These are phyloP conservation scores for Brassicogethes aeneus DNA, from an alignment of 2,888 invertebrate species.

Conservation along the genomic window DNA sequence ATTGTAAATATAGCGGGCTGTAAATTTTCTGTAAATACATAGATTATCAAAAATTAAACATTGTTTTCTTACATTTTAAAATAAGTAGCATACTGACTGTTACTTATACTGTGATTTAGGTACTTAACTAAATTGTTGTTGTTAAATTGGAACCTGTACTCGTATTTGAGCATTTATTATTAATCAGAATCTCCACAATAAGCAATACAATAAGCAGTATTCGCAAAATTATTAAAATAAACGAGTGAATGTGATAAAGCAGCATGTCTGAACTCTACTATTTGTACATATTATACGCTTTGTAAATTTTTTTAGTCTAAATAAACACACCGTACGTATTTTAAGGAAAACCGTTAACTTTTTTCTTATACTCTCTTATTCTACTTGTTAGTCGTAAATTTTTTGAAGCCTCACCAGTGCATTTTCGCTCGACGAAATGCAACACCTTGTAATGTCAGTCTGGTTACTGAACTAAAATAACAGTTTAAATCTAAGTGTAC, in stretches of 20 bases:
- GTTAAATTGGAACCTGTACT: not conserved
- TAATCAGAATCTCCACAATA: conserved; percentile 29
- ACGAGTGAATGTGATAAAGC: conserved; percentile 31
- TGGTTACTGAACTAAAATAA: conserved; percentile 22
- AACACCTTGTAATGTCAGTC: conserved; percentile 21
- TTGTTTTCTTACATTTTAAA: not conserved
- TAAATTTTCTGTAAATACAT: not conserved
- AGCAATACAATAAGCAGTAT: conserved; percentile 38
- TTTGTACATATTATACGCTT: conserved; percentile 21
- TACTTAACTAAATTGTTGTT: no score
- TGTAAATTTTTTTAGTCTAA: conserved; percentile 22
- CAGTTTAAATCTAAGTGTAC: conserved; percentile 37
- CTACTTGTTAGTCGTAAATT: no score
- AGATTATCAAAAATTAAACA: not conserved
- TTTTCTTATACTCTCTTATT: conserved; percentile 14
- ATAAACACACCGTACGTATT: conserved; percentile 16
- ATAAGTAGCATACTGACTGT: not conserved
- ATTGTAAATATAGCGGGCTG: not conserved
- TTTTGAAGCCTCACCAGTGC: conserved; percentile 9
- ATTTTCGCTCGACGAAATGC: no score
- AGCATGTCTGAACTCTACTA: not conserved
- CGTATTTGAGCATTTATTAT: conserved; percentile 24
- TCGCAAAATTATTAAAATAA: conserved; percentile 31
- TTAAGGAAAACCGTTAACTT: conserved; percentile 19
- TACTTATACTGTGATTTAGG: not conserved